Base-by-base conservation (phyloP, 2,113 vertebrate genomes). In the Sebastes fasciatus region DNA sequence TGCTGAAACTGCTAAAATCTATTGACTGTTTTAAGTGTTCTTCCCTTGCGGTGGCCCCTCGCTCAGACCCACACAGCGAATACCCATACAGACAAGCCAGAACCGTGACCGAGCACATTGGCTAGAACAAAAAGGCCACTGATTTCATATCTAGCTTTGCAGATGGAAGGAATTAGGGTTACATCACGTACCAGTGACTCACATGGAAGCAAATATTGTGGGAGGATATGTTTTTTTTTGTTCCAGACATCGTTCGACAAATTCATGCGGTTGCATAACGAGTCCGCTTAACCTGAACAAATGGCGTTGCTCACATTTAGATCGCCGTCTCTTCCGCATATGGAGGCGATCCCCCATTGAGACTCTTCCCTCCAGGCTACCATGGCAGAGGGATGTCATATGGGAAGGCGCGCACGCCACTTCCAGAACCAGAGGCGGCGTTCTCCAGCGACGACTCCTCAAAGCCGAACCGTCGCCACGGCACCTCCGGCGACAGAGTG, bases 151-250 rank as follows among this genome's bases (percentile, higher is more conserved):
- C 40, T 67, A 84, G 66, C 74, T 70, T 71, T 79, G 58, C 86
- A 83, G 73, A 86, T 77, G 74, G 84, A 77, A 64, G 26, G 54
- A 91, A 91, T 88, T 78, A 78, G 67, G 23, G 46, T 82, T 79
- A 82, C 82, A 86, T 89, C 87, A 92, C 61, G 45, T 64, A 79
- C 46, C 58, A 40, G 69, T 86, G 93, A 90, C 74, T 91, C 89
- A 88, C 54, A 48, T 48, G 0, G 16, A 74, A 54, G 63, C 62
- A 89, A 85, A 86, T 86, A 74, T 72, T 77, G 90, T 83, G 84
- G 88, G 84, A 86, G 87, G 82, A 85, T 61, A 1, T 73, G 19
- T 80, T 48, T 74, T 80, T 51, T 72, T 78, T 74, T 69, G 6
- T 82, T 88, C 48, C 43, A 77, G 80, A 92, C 43, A 48, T 73